Percentiles rank a stretch among this genome's conserved stretches.
Evolutionary conservation across 2,113 vertebrate species (phyloP).

Genomic region (Brachyhypopomus occidentalis): DNA sequence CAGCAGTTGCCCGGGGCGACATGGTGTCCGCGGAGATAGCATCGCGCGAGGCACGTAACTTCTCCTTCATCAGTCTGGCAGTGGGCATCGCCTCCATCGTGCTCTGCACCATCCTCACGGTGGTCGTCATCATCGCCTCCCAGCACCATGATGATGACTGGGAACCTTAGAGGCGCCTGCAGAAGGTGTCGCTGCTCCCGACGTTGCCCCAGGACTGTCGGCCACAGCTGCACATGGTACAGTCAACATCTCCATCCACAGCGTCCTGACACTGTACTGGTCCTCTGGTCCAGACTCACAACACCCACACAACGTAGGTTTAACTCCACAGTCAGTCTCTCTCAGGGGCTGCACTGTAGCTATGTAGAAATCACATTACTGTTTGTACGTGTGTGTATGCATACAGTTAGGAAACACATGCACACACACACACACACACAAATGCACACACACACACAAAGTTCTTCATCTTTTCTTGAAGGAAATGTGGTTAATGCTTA

Average conservation of each 20-base stretch:
- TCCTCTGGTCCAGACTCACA: slow-evolving; percentile 33
- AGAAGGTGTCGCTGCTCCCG: no score
- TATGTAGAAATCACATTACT: not conserved
- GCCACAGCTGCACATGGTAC: slow-evolving; percentile 38
- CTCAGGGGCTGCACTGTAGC: not conserved
- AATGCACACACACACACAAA: no score
- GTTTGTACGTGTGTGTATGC: not conserved
- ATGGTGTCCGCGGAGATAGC: slow-evolving; percentile 92
- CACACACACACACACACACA: not conserved
- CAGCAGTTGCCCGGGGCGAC: slow-evolving; percentile 87
- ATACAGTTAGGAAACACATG: slow-evolving; percentile 1
- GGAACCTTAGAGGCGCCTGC: slow-evolving; percentile 75
- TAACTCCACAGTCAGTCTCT: not conserved
- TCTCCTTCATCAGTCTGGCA: slow-evolving; percentile 94
- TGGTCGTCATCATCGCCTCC: slow-evolving; percentile 93
- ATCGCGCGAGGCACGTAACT: slow-evolving; percentile 90
- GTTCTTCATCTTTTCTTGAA: not conserved
- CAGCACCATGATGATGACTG: slow-evolving; percentile 93
- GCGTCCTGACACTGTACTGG: slow-evolving; percentile 55
- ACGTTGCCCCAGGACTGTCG: slow-evolving; percentile 42
- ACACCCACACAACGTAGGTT: slow-evolving; percentile 28
- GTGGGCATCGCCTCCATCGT: slow-evolving; percentile 93
- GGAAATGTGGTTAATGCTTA: not conserved
- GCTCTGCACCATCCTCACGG: slow-evolving; percentile 91
- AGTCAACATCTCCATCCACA: slow-evolving; percentile 52